These are phyloP conservation scores for Corythornis vintsioides DNA, from an alignment of 2,113 vertebrate species.

Conservation along the genomic window DNA sequence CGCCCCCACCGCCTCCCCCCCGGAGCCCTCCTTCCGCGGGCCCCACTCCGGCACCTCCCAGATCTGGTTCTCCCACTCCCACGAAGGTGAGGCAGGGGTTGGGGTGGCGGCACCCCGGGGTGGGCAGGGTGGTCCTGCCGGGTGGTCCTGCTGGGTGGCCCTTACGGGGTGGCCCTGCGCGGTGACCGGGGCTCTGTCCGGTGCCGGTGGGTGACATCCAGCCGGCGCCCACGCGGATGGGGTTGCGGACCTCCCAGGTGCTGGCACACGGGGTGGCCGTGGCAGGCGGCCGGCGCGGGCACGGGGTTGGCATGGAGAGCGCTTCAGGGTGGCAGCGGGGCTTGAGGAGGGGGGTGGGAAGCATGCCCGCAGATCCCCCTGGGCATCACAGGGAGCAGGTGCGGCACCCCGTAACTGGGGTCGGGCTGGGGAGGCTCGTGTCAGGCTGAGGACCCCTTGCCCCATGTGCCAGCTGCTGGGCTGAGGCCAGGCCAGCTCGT, in stretches of 20 bases:
- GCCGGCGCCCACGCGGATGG: rapidly evolving
- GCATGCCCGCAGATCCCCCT: background rate
- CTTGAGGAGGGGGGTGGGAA: too few species aligned
- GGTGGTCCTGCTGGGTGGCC: too few species aligned
- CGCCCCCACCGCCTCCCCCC: slow-evolving; percentile 85
- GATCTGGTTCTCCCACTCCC: slow-evolving; percentile 97
- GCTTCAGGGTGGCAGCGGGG: background rate
- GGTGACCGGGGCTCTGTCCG: background rate
- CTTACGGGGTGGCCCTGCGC: background rate
- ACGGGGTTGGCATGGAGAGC: background rate
- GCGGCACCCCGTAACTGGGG: rapidly evolving
- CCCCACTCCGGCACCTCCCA: slow-evolving; percentile 92
- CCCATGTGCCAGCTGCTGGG: background rate
- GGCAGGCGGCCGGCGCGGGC: background rate
- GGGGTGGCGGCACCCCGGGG: background rate
- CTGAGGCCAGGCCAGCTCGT: background rate
- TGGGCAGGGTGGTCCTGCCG: background rate
- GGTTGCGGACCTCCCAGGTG: background rate
- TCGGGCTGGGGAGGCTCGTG: rapidly evolving
- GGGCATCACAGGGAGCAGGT: rapidly evolving
- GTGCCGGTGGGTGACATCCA: background rate
- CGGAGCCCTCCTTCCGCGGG: slow-evolving; percentile 88
- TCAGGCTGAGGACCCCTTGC: rapidly evolving
- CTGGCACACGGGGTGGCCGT: background rate
- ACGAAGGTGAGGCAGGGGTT: slow-evolving; percentile 84